phyloP scores from a whole-genome alignment of 2,888 invertebrate species.

The Ennomos fuscantarius region DNA sequence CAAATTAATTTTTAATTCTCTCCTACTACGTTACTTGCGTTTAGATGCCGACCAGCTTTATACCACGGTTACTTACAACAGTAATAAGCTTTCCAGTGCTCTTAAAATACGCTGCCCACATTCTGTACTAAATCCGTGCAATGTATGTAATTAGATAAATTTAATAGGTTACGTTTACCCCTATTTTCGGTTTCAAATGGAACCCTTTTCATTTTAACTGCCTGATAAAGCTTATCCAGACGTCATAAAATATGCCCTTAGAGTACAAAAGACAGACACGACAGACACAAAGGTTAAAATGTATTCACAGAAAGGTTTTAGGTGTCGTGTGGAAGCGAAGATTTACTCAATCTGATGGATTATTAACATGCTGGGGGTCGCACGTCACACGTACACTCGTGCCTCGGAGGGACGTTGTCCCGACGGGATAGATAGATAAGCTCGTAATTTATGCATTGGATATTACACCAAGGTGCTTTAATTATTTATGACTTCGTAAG shows the following conservation, averaged over 20 bases:
- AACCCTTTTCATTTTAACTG: conserved; percentile 55
- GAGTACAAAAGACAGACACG: conserved; percentile 48
- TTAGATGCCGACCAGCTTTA: conserved; percentile 36
- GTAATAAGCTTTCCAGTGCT: conserved; percentile 30
- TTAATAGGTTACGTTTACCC: conserved; percentile 36
- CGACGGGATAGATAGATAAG: conserved; percentile 59
- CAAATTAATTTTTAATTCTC: conserved; percentile 71
- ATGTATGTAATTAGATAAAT: conserved; percentile 48
- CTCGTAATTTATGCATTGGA: conserved; percentile 70
- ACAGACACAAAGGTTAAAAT: conserved; percentile 41
- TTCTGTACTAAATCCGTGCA: conserved; percentile 31
- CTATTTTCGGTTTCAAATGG: conserved; percentile 48
- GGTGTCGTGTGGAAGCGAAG: conserved; percentile 52
- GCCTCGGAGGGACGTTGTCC: conserved; percentile 49
- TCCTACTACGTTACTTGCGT: conserved; percentile 45
- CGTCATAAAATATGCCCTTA: conserved; percentile 53
- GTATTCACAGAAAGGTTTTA: conserved; percentile 35
- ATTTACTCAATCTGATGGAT: conserved; percentile 73
- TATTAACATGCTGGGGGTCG: conserved; percentile 64
- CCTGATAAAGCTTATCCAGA: conserved; percentile 56
- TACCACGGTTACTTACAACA: conserved; percentile 43
- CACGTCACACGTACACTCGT: conserved; percentile 49
- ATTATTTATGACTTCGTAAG: conserved; percentile 39
- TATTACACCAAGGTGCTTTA: conserved; percentile 51
- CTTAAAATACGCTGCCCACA: conserved; percentile 34